phyloP scores from a whole-genome alignment of 2,113 vertebrate species.

The Pelusios castaneus region DNA sequence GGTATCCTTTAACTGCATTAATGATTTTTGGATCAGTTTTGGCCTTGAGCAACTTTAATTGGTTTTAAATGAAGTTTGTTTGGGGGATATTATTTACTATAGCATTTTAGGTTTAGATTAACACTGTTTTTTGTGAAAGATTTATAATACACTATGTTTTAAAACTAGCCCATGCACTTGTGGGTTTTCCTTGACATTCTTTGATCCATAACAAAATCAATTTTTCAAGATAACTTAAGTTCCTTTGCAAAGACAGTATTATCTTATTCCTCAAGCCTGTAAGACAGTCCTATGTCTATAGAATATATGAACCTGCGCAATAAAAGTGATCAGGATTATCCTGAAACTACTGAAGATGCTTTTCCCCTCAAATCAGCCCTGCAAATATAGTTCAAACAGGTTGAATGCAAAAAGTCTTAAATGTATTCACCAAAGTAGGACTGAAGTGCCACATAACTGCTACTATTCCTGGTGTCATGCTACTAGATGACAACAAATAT shows the following conservation, averaged over 20 bases:
- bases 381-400: background rate
- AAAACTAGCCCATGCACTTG: background rate
- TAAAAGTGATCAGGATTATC: background rate
- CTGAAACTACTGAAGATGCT: background rate
- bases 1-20: background rate
- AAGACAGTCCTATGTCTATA: background rate
- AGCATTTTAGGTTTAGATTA: background rate
- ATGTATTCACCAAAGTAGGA: background rate
- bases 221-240: background rate
- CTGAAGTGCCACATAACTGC: background rate
- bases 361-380: background rate
- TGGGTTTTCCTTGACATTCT: background rate
- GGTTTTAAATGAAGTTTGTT: background rate
- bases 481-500: background rate
- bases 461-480: background rate
- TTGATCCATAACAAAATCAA: background rate
- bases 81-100: background rate
- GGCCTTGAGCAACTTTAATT: background rate
- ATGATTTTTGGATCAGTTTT: background rate
- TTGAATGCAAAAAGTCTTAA: background rate
- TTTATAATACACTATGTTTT: background rate
- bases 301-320: background rate
- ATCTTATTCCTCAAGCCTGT: background rate
- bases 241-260: background rate
- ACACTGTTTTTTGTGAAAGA: background rate